These are phyloP conservation scores for Laticauda colubrina DNA, from an alignment of 2,113 vertebrate genomes.

Conservation along the genomic window DNA sequence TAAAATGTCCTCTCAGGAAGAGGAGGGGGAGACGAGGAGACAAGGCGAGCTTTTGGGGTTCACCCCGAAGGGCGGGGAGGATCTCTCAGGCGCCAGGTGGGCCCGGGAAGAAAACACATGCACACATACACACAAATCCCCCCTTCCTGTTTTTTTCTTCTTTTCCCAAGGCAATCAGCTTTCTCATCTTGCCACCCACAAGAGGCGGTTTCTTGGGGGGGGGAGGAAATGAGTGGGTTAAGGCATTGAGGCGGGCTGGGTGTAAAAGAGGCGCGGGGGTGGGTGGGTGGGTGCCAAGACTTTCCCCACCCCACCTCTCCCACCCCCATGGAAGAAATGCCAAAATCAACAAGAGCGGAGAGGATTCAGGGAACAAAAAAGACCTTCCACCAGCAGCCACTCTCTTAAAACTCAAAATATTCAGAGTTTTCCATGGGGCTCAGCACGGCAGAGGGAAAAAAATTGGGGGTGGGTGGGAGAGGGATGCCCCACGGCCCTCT, in stretches of 20 bases:
- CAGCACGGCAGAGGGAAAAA: not conserved
- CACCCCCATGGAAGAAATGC: not conserved
- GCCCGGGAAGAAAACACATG: not conserved
- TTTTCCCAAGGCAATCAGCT: not conserved
- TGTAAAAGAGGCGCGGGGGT: not conserved
- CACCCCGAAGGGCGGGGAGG: not conserved
- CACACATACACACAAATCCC: not conserved
- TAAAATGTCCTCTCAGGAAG: accelerated
- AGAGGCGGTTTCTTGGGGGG: no score
- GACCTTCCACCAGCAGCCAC: not conserved
- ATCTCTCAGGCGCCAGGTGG: not conserved
- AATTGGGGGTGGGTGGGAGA: no score
- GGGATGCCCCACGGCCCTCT: no score
- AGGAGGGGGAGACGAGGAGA: not conserved
- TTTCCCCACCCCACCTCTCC: not conserved
- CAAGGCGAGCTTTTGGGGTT: not conserved
- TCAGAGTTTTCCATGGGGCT: not conserved
- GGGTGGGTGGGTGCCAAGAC: not conserved
- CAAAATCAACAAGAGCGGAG: no score
- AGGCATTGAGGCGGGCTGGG: not conserved
- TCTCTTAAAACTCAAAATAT: not conserved
- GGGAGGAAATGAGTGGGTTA: not conserved
- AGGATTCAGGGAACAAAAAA: not conserved
- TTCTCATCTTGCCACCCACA: not conserved
- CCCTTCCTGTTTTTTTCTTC: no score